Conservation (phyloP, 2,888 invertebrate species). For the Ferdinandea cuprea region DNA sequence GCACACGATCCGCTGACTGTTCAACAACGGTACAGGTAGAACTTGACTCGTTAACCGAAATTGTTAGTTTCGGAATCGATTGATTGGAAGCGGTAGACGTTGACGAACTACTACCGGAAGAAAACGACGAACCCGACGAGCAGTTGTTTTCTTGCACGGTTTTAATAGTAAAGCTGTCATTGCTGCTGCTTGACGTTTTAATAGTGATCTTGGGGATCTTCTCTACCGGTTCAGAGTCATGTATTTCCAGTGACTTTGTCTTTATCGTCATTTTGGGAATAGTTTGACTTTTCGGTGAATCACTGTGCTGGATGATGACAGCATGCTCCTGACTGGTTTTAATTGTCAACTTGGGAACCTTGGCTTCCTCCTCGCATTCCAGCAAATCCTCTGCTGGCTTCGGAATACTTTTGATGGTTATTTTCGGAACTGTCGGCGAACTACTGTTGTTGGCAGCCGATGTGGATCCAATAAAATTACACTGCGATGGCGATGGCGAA, state of each 20-base stretch:
- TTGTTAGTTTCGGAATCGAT: conserved; percentile 84
- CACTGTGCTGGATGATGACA: conserved; percentile 83
- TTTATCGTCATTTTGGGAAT: conserved; percentile 82
- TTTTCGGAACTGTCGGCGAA: conserved; percentile 84
- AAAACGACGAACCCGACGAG: conserved; percentile 12
- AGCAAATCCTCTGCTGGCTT: conserved; percentile 74
- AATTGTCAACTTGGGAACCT: conserved; percentile 83
- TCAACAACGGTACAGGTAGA: conserved; percentile 71
- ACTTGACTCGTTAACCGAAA: conserved; percentile 81
- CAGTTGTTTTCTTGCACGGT: conserved; percentile 57
- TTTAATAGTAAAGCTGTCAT: conserved; percentile 64
- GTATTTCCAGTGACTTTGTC: conserved; percentile 80
- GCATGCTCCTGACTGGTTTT: conserved; percentile 82
- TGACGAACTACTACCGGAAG: conserved; percentile 14
- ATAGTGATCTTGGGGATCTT: conserved; percentile 83
- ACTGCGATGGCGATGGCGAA: conserved; percentile 77
- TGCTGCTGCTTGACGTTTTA: conserved; percentile 77
- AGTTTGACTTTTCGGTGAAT: conserved; percentile 80
- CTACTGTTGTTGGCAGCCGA: conserved; percentile 68
- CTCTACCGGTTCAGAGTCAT: conserved; percentile 76
- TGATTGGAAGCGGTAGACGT: conserved; percentile 39
- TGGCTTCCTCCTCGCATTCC: conserved; percentile 66
- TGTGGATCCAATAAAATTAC: conserved; percentile 70
- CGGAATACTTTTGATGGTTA: conserved; percentile 85
- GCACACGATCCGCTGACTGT: conserved; percentile 77